A percentile compares a stretch with the other conserved stretches of the same genome.
Conservation (phyloP, 2,888 invertebrate genomes). For the Psylliodes chrysocephalus region DNA sequence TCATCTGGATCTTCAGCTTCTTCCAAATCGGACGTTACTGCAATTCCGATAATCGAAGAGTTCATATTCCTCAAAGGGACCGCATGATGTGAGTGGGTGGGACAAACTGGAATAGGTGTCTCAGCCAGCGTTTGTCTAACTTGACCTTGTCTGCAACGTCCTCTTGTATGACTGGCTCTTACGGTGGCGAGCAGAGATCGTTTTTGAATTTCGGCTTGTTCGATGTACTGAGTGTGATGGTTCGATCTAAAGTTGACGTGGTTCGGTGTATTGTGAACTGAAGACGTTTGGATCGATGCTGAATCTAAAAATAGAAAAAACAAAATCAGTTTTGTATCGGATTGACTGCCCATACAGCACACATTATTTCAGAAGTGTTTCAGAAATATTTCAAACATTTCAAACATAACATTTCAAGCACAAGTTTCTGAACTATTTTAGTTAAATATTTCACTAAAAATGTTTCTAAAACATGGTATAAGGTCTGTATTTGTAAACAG, state of each 20-base stretch:
- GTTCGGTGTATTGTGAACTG: conserved; percentile 52
- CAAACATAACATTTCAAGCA: no score
- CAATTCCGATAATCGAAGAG: conserved; percentile 60
- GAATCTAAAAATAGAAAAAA: conserved; percentile 47
- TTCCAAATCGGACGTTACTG: conserved; percentile 65
- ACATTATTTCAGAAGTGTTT: no score
- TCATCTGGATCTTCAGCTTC: conserved; percentile 73
- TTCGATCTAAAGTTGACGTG: conserved; percentile 53
- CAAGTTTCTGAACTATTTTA: no score
- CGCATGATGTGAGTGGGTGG: conserved; percentile 53
- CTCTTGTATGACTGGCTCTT: conserved; percentile 58
- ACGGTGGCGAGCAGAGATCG: conserved; percentile 62
- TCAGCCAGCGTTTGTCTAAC: conserved; percentile 64
- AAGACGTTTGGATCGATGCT: conserved; percentile 57
- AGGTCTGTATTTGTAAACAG: no score
- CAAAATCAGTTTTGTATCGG: no score
- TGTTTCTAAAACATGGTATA: no score
- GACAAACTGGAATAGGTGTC: conserved; percentile 63
- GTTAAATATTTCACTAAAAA: no score
- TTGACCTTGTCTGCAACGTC: conserved; percentile 58
- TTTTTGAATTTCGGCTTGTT: conserved; percentile 58
- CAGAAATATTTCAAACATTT: no score
- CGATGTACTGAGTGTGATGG: conserved; percentile 39
- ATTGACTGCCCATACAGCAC: no score
- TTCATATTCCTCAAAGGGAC: conserved; percentile 61